These are phyloP conservation scores for Creontiades dilutus DNA, from an alignment of 2,888 invertebrate species.

Conservation along the genomic window DNA sequence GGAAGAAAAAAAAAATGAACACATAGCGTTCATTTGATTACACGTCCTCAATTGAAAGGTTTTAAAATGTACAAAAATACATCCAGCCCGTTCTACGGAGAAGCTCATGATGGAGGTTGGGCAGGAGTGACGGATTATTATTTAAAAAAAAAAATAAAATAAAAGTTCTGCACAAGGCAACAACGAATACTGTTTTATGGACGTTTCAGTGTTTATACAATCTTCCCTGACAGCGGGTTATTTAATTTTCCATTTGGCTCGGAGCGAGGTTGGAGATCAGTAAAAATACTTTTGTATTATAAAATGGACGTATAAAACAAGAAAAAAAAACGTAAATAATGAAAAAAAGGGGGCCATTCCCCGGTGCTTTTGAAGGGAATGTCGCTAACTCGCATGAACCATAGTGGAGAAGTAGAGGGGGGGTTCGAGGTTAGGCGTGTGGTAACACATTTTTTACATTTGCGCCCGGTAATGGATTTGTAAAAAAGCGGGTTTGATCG, in stretches of 20 bases:
- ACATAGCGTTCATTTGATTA: slow-evolving; percentile 42
- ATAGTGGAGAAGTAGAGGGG: background rate
- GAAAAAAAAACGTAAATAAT: background rate
- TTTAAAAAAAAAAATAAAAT: background rate
- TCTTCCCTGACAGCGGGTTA: slow-evolving; percentile 26
- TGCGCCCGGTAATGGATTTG: slow-evolving; percentile 12
- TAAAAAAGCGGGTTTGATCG: background rate
- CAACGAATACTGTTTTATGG: slow-evolving; percentile 24
- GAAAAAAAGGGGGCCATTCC: background rate
- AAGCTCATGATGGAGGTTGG: slow-evolving; percentile 10
- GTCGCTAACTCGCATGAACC: background rate
- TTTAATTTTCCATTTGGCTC: slow-evolving; percentile 24
- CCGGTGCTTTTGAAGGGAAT: background rate
- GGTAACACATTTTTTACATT: slow-evolving; percentile 25
- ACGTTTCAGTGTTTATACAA: slow-evolving; percentile 19
- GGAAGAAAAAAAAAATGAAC: background rate
- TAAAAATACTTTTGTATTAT: slow-evolving; percentile 41
- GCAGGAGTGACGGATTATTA: slow-evolving; percentile 20
- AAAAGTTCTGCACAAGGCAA: background rate
- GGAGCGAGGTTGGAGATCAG: slow-evolving; percentile 1
- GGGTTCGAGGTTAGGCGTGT: background rate
- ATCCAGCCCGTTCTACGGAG: background rate
- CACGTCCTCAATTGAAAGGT: slow-evolving; percentile 11
- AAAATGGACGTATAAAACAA: background rate
- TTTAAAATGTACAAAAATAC: slow-evolving; percentile 19